Percentiles rank a stretch among this genome's conserved stretches.
Conservation (phyloP, 2,113 vertebrate genomes). For the Menura novaehollandiae region DNA sequence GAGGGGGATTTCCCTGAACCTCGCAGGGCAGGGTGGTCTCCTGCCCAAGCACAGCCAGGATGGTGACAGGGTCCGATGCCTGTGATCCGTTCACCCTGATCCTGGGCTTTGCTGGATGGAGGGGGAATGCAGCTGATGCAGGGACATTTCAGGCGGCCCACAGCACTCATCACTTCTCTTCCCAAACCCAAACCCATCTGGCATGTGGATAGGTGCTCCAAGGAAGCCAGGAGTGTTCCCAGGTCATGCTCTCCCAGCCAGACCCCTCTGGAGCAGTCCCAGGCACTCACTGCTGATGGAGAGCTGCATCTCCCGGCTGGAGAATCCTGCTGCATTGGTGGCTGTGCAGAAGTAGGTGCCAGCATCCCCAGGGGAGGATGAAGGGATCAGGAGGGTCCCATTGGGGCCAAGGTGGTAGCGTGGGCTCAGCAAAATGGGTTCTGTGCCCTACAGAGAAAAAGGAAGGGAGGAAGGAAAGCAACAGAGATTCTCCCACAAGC, state of each 20-base stretch:
- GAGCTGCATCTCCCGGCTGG: conserved; percentile 83
- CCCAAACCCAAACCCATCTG: background rate
- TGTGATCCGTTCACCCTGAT: conserved; percentile 61
- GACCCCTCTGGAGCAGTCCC: background rate
- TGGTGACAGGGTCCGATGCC: conserved; percentile 13
- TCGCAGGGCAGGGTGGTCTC: conserved; percentile 86
- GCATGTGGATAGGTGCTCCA: background rate
- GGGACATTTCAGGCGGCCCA: background rate
- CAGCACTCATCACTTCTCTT: background rate
- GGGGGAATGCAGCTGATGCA: background rate
- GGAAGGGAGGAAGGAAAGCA: background rate
- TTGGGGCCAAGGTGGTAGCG: conserved; percentile 54
- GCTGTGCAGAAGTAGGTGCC: conserved; percentile 88
- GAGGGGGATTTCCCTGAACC: conserved; percentile 78
- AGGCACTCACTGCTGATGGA: conserved; percentile 84
- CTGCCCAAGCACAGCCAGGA: conserved; percentile 76
- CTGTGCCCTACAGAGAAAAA: conserved; percentile 70
- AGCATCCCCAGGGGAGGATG: conserved; percentile 63
- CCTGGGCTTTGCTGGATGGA: conserved; percentile 77
- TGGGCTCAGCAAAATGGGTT: conserved; percentile 33
- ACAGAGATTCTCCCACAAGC: background rate
- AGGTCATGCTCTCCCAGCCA: background rate
- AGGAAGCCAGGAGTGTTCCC: background rate
- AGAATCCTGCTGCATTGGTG: conserved; percentile 81
- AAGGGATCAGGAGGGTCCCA: conserved; percentile 79